Conservation (phyloP, 1,140 invertebrate genomes). For the Trypoxylus dichotomus region DNA sequence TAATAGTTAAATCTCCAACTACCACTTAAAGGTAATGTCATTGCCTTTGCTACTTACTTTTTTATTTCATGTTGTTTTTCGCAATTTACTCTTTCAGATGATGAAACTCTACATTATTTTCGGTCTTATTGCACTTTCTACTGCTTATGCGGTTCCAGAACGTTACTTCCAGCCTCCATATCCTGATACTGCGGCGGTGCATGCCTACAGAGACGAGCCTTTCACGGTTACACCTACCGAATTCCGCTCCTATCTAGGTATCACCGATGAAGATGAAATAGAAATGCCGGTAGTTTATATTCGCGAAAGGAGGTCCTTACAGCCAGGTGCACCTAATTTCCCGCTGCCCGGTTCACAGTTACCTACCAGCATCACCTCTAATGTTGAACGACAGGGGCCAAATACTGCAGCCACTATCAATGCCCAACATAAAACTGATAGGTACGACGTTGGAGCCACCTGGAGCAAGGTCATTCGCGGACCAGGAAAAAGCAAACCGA, state of each 20-base stretch:
- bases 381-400: not conserved
- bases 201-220: not conserved
- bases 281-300: not conserved
- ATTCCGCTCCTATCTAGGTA: not conserved
- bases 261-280: not conserved
- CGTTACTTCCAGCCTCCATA: not conserved
- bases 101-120: not conserved
- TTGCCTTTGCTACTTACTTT: not conserved
- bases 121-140: not conserved
- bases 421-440: slow-evolving; percentile 13
- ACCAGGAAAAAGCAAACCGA: slow-evolving; percentile 4
- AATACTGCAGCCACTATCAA: not conserved
- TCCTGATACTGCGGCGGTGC: not conserved
- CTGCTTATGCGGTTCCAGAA: not conserved
- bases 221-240: not conserved
- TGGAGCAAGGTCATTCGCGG: slow-evolving; percentile 16
- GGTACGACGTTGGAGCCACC: not conserved
- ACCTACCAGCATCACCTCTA: not conserved
- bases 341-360: not conserved
- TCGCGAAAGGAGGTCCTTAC: not conserved
- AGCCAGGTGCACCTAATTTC: not conserved
- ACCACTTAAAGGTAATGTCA: not conserved
- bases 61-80: not conserved
- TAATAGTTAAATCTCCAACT: not conserved
- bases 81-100: not conserved